Base-by-base conservation (phyloP, 2,797 vertebrate genomes). In the Sebastes itinus region DNA sequence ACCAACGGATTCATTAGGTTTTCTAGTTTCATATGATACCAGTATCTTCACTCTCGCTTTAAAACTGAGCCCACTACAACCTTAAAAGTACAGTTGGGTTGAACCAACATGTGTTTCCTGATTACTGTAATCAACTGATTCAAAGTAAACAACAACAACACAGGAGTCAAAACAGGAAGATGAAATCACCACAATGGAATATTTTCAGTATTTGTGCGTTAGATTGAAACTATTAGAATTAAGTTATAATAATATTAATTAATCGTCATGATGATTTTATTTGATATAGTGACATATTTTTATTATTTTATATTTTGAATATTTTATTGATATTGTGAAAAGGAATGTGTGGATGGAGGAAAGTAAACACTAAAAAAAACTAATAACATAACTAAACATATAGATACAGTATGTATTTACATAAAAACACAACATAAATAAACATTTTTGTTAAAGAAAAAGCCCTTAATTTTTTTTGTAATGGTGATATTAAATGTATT, bases 61-160 rank as follows among this genome's bases (percentile, higher is more conserved):
- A 35, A 35, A 12, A 35, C 0, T 35, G 33, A 35, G 11, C 33
- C 11, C 33, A 0, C 33, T 35, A 35, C 33, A 35, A 35, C 33
- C 33, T 35, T 35, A 35, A 35, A 35, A 35, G 2, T 35, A 35
- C 33, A 35, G 33, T 35, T 35, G 33, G 33, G 33, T 35, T 35
- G 33, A 35, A 35, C 33, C 33, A 35, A 35, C 33, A 35, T 35
- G 14, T 35, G n/a, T 63, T 63, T 23, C 33, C 42, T 18, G 16
- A 46, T 23, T 22, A 54, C 30, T 67, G 5, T 22, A 56, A 80
- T 80, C 20, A 54, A 10, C 60, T 60, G 28, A 71, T 70, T 35
- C 33, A 35, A 35, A 35, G 4, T 0, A 38, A 80, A 73, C 54
- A 79, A 67, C 20, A 66, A 38, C 42, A 49, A 32, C 30, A 32